These are phyloP conservation scores for Tiliacea citrago DNA, from an alignment of 2,888 invertebrate genomes.

Conservation along the genomic window DNA sequence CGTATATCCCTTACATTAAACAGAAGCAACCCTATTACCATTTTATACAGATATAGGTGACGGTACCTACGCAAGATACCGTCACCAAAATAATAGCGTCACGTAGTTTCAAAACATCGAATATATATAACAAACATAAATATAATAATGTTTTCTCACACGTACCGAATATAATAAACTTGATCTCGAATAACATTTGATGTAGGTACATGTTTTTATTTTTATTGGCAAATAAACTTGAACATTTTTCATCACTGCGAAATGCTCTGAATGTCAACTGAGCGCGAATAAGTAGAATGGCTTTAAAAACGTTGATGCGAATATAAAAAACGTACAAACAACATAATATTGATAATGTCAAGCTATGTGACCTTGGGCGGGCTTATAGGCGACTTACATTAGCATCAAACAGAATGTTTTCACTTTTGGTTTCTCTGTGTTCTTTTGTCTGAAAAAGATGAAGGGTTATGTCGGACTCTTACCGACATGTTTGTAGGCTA, in stretches of 20 bases:
- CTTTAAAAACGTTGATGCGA: slow-evolving; percentile 12
- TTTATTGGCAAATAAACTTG: slow-evolving; percentile 50
- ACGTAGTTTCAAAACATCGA: slow-evolving; percentile 58
- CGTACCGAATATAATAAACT: slow-evolving; percentile 38
- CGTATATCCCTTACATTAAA: slow-evolving; percentile 31
- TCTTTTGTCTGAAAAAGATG: slow-evolving; percentile 1
- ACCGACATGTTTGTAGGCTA: background rate
- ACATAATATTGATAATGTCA: slow-evolving; percentile 14
- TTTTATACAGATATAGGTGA: slow-evolving; percentile 10
- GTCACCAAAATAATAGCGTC: slow-evolving; percentile 46
- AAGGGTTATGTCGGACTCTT: too few species aligned
- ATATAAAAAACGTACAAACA: slow-evolving; percentile 3
- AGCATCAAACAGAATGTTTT: background rate
- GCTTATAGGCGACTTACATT: background rate
- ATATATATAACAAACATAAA: slow-evolving; percentile 45
- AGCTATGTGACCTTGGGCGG: background rate
- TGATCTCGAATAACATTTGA: slow-evolving; percentile 43
- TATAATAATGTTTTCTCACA: slow-evolving; percentile 48
- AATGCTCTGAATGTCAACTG: slow-evolving; percentile 37
- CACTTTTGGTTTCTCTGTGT: slow-evolving; percentile 6
- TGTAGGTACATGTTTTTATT: slow-evolving; percentile 33
- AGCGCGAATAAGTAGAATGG: slow-evolving; percentile 2
- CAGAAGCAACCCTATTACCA: slow-evolving; percentile 34
- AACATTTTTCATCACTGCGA: slow-evolving; percentile 52
- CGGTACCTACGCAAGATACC: slow-evolving; percentile 17